A percentile compares a stretch with the other conserved stretches of the same genome.
These are phyloP conservation scores for Bombus breviceps DNA, from an alignment of 1,140 invertebrate species.

Conservation along the genomic window DNA sequence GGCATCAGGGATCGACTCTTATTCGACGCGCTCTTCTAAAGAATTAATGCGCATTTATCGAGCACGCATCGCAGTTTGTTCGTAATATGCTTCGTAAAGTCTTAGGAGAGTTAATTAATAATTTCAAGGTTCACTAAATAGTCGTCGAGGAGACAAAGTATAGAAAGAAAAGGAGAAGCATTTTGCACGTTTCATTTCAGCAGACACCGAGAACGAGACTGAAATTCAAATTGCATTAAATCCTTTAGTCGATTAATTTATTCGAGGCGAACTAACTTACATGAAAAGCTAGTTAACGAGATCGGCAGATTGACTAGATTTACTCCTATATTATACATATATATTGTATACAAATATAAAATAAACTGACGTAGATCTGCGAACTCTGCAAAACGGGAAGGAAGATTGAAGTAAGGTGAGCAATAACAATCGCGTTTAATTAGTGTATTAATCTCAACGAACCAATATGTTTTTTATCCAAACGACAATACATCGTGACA, in stretches of 20 bases:
- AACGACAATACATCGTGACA: slow-evolving; percentile 39
- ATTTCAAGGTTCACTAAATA: slow-evolving; percentile 5
- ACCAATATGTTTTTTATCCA: slow-evolving; percentile 47
- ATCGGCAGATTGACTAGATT: slow-evolving; percentile 4
- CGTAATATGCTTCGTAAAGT: neutral
- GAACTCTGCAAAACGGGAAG: neutral
- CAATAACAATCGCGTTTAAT: slow-evolving; percentile 10
- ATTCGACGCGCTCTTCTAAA: slow-evolving; percentile 2
- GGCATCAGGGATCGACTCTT: slow-evolving; percentile 14
- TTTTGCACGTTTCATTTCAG: slow-evolving; percentile 20
- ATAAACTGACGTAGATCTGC: neutral
- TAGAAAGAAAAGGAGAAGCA: neutral
- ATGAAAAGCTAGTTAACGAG: neutral
- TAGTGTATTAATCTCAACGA: slow-evolving; percentile 24
- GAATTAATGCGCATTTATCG: slow-evolving; percentile 4
- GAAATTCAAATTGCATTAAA: slow-evolving; percentile 24
- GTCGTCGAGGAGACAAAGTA: neutral
- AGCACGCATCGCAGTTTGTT: neutral
- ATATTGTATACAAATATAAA: neutral
- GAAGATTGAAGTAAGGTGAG: neutral
- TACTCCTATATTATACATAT: slow-evolving; percentile 14
- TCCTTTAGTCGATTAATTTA: slow-evolving; percentile 49
- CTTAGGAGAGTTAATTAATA: slow-evolving; percentile 5
- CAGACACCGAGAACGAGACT: slow-evolving; percentile 43
- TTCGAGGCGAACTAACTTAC: neutral